Percentiles rank a stretch among this genome's conserved stretches.
Evolutionary conservation across 2,888 invertebrate genomes (phyloP).

Genomic region (Leptopilina myrica): DNA sequence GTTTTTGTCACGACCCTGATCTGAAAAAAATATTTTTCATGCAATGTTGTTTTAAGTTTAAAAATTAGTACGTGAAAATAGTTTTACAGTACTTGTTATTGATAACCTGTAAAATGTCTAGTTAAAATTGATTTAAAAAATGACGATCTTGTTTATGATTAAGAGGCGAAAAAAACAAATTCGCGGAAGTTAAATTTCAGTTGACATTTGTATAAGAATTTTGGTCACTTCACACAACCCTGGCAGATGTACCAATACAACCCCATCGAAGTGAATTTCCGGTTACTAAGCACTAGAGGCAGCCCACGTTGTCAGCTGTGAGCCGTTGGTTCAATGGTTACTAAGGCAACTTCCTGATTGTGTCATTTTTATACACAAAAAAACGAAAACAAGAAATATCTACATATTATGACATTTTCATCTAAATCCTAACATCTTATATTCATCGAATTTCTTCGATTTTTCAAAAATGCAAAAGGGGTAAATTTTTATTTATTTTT

Average conservation of each 20-base stretch:
- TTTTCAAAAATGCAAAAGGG: too few species aligned
- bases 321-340: conserved; percentile 40
- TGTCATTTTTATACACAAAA: neutral
- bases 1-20: neutral
- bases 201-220: conserved; percentile 62
- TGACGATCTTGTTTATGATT: neutral
- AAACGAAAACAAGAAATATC: too few species aligned
- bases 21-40: neutral
- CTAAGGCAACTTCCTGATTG: conserved; percentile 27
- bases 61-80: neutral
- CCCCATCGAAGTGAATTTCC: conserved; percentile 59
- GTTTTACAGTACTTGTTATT: neutral
- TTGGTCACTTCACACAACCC: conserved; percentile 57
- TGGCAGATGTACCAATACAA: conserved; percentile 56
- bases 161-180: neutral
- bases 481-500: too few species aligned
- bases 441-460: too few species aligned
- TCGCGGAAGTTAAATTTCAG: conserved; percentile 38
- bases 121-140: neutral
- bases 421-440: too few species aligned
- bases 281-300: conserved; percentile 61
- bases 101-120: neutral
- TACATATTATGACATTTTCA: too few species aligned
- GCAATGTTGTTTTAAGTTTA: neutral
- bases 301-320: conserved; percentile 48